phyloP scores from a whole-genome alignment of 2,113 vertebrate species.

The Telmatochromis sp. region DNA sequence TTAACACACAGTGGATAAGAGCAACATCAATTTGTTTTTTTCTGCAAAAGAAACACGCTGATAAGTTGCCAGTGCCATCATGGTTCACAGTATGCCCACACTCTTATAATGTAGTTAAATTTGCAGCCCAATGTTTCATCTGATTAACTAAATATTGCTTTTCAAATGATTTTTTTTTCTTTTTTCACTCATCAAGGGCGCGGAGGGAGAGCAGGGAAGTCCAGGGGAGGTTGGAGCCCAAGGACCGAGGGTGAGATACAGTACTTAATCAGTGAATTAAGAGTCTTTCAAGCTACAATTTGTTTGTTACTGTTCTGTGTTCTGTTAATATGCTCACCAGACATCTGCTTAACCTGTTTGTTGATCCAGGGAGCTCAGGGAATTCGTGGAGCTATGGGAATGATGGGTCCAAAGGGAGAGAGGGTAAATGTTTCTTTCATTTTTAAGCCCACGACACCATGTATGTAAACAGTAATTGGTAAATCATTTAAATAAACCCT shows the following conservation, averaged over 20 bases:
- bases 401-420: slow-evolving; percentile 85
- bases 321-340: neutral
- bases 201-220: slow-evolving; percentile 89
- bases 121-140: neutral
- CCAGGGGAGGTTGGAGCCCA: slow-evolving; percentile 84
- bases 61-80: neutral
- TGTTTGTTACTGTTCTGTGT: neutral
- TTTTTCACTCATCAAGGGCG: slow-evolving; percentile 73
- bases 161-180: neutral
- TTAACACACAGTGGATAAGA: neutral
- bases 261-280: slow-evolving; percentile 11
- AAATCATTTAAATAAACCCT: neutral
- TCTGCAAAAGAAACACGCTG: neutral
- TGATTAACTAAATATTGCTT: neutral
- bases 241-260: slow-evolving; percentile 82
- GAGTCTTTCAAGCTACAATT: neutral
- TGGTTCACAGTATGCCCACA: neutral
- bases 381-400: slow-evolving; percentile 83
- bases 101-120: neutral
- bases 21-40: neutral
- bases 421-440: slow-evolving; percentile 69
- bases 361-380: slow-evolving; percentile 84
- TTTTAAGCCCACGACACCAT: neutral
- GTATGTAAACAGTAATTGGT: neutral
- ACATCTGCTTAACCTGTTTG: neutral